Base-by-base conservation (phyloP, 2,888 invertebrate genomes). In the Scrobipalpa costella region DNA sequence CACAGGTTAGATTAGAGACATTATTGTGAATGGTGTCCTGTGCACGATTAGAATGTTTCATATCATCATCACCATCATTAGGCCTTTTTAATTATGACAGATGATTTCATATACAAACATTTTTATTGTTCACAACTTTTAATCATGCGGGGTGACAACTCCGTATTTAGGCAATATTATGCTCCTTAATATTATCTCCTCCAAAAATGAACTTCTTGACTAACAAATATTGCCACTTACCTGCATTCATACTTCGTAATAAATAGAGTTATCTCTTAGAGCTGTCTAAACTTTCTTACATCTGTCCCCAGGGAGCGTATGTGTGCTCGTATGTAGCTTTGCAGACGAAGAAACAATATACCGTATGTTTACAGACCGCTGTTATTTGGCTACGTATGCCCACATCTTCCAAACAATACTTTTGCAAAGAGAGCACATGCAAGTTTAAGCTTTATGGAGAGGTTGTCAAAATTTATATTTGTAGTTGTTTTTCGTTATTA, bases 271-370 rank as follows among this genome's bases (percentile, higher is more conserved):
- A 40, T 58, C 38, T 55, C 15, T 7, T 34, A 34, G 34, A 55
- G 7, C 57, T 38, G 44, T 74, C 70, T 71, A 67, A 17, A 67
- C 40, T 50, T 73, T 73, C 67, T 11, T 72, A 70, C 70, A 64
- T 61, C 68, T 58, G 63, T 60, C 63, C 59, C 58, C 50, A 52
- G 64, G 49, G 67, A 66, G 66, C 65, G 68, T 57, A 63, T 27
- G 27, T 27, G 27, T n/a, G n/a, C n/a, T n/a, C n/a, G n/a, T 27
- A 27, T 38, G 67, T 68, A 71, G 67, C 71, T 19, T 55, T 27
- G 74, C 71, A 70, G 70, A 71, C 73, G 69, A 72, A 77, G 79
- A 78, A 79, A 83, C 81, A 83, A 82, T 83, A 81, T 74, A 70
- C 78, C 64, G 67, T 64, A 65, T 81, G 75, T 81, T 79, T 81